Evolutionary conservation across 2,113 vertebrate genomes (phyloP).

Genomic region (Trogon surrucura): DNA sequence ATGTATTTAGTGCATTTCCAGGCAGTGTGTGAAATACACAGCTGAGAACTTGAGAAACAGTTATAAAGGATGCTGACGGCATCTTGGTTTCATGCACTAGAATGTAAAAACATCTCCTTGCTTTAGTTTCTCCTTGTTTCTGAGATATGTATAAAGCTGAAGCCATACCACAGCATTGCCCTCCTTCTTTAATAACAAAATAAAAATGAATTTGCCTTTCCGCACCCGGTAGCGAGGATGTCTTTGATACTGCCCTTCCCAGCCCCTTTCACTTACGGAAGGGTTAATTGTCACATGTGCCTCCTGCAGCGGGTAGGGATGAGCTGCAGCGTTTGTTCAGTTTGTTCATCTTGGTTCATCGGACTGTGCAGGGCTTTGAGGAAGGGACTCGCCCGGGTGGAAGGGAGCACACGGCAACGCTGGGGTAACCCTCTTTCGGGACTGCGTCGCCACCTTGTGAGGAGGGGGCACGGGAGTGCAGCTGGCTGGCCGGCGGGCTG

Average conservation of each 20-base stretch:
- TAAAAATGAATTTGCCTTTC: background rate
- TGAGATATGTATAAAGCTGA: background rate
- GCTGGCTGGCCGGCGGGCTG: background rate
- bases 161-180: background rate
- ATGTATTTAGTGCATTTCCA: background rate
- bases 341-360: background rate
- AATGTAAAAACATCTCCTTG: background rate
- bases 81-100: background rate
- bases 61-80: background rate
- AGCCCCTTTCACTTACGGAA: background rate
- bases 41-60: background rate
- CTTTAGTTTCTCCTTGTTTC: background rate
- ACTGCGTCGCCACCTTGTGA: background rate
- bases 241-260: background rate
- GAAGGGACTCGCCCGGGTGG: background rate
- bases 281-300: slow-evolving; percentile 24
- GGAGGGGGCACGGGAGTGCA: background rate
- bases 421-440: background rate
- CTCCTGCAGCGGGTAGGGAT: background rate
- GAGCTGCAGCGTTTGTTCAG: background rate
- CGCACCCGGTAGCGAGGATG: background rate
- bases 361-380: background rate
- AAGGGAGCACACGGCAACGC: background rate
- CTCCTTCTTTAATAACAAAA: background rate
- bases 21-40: background rate